These are phyloP conservation scores for Proctacanthus coquilletti DNA, from an alignment of 1,140 invertebrate species.

Conservation along the genomic window DNA sequence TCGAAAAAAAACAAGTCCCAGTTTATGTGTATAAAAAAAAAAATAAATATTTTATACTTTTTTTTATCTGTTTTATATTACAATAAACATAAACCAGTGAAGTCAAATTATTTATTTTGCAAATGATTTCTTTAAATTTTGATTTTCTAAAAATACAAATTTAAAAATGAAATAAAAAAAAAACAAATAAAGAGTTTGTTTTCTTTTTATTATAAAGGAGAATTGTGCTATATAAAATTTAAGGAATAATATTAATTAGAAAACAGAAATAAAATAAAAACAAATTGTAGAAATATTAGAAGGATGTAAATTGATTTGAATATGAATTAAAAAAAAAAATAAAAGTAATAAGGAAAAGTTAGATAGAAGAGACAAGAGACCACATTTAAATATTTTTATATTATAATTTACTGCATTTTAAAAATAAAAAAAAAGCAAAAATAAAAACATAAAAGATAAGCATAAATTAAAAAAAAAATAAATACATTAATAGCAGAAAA, in stretches of 20 bases:
- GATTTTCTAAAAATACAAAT: not conserved
- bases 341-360: not conserved
- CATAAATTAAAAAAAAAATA: not conserved
- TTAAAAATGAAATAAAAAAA: not conserved
- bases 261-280: not conserved
- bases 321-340: not conserved
- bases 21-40: not conserved
- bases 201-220: too few relatives aligned
- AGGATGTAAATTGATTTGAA: not conserved
- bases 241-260: too few relatives aligned
- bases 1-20: not conserved
- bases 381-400: too few relatives aligned
- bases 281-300: not conserved
- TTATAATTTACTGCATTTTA: too few relatives aligned
- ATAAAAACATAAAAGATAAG: not conserved
- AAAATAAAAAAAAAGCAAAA: slow-evolving; percentile 1
- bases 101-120: not conserved
- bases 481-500: not conserved
- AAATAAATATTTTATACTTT: not conserved
- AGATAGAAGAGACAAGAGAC: too few relatives aligned
- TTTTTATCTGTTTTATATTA: not conserved
- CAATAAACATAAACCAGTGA: not conserved
- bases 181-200: too few relatives aligned
- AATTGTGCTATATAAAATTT: too few relatives aligned
- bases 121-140: not conserved